Percentiles rank a stretch among this genome's conserved stretches.
Evolutionary conservation across 2,113 vertebrate genomes (phyloP).

Genomic region (Chrysemys picta): DNA sequence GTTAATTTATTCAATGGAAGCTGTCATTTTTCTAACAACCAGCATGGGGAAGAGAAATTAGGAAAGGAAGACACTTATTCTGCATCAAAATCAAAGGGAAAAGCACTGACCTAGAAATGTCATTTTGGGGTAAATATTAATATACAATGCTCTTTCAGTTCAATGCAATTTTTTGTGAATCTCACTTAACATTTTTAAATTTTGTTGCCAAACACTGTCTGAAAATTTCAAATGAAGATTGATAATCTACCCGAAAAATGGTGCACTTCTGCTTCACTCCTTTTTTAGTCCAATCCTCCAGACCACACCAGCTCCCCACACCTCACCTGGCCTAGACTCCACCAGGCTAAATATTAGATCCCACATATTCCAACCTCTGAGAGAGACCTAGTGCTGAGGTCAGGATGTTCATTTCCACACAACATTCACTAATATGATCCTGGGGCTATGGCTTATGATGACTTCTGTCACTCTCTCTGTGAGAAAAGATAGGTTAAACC

Average conservation of each 20-base stretch:
- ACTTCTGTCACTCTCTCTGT: not conserved
- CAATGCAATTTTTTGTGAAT: not conserved
- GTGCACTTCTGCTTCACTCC: not conserved
- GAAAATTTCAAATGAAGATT: not conserved
- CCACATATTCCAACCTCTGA: not conserved
- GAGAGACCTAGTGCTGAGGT: not conserved
- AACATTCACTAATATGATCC: fast-evolving
- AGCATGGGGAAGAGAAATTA: fast-evolving
- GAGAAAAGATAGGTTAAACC: not conserved
- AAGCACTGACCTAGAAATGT: not conserved
- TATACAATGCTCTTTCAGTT: not conserved
- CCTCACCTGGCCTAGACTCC: not conserved
- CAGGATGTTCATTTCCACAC: not conserved
- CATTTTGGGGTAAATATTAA: not conserved
- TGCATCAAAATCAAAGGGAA: not conserved
- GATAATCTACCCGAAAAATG: not conserved
- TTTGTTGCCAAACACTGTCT: not conserved
- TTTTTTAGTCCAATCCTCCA: not conserved
- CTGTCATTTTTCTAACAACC: not conserved
- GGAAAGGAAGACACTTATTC: not conserved
- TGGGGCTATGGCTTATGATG: fast-evolving
- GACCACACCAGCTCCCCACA: not conserved
- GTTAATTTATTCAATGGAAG: not conserved
- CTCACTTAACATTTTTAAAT: not conserved
- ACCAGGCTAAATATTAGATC: not conserved